A percentile compares a stretch with the other conserved stretches of the same genome.
phyloP scores from a whole-genome alignment of 2,113 vertebrate genomes.

The Rissa tridactyla region DNA sequence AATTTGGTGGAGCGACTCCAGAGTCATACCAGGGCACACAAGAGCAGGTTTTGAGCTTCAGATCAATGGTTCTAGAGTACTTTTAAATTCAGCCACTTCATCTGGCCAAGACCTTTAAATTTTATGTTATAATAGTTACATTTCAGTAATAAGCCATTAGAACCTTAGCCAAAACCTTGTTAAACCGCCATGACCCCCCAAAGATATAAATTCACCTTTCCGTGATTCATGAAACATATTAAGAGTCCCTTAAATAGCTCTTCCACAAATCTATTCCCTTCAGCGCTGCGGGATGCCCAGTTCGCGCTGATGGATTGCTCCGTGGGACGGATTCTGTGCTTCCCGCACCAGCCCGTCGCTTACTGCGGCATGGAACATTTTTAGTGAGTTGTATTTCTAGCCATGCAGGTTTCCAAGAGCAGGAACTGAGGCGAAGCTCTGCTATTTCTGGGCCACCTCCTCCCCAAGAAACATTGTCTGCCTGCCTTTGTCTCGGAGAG shows the following conservation, averaged over 20 bases:
- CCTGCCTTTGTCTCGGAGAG: neutral
- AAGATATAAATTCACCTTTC: neutral
- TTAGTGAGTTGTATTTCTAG: neutral
- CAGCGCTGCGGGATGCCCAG: fast-evolving
- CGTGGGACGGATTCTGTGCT: neutral
- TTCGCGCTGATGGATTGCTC: neutral
- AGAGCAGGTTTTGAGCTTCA: neutral
- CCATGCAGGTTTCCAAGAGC: neutral
- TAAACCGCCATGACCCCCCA: neutral
- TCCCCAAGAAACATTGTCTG: neutral
- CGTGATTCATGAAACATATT: neutral
- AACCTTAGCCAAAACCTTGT: neutral
- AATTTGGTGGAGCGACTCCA: neutral
- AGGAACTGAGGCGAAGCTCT: neutral
- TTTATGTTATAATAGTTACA: neutral
- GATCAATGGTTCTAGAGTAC: neutral
- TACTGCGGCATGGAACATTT: neutral
- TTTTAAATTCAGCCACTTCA: neutral
- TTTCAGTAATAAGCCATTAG: neutral
- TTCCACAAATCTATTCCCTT: neutral
- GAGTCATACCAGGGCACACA: neutral
- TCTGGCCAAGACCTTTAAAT: neutral
- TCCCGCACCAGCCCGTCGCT: fast-evolving
- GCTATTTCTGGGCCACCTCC: neutral
- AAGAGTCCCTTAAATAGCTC: neutral